These are phyloP conservation scores for Dysidea cf. avara DNA, from an alignment of 37 sponge, comb jelly and placozoan species.

Conservation along the genomic window DNA sequence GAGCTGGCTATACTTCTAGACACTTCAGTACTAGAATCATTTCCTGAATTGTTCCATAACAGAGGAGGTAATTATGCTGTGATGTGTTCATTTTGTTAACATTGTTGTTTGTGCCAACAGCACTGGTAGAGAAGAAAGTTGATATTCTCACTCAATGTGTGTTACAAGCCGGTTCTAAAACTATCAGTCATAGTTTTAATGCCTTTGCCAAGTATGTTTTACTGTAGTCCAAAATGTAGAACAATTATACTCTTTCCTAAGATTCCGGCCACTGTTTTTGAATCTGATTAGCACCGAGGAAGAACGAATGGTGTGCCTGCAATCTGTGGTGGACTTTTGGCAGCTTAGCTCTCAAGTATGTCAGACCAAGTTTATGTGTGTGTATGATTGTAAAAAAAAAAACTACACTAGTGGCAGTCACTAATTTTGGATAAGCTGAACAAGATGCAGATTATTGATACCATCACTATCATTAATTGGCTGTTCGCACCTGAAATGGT, in stretches of 20 bases:
- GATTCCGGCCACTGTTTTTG: constrained; percentile 68
- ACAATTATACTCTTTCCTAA: background rate
- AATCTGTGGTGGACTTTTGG: constrained; percentile 63
- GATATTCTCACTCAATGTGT: constrained; percentile 83
- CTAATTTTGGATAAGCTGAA: constrained; percentile 75
- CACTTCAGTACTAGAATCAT: background rate
- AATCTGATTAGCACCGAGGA: constrained; percentile 48
- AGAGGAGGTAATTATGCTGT: constrained; percentile 15
- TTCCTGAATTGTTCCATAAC: constrained; percentile 25
- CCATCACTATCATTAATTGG: constrained; percentile 52
- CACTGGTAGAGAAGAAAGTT: constrained; percentile 50
- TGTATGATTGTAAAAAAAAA: too few species aligned
- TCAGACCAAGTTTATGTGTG: too few species aligned
- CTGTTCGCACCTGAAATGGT: constrained; percentile 36
- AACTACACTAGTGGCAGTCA: constrained; percentile 57
- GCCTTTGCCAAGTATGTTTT: constrained; percentile 75
- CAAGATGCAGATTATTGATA: constrained; percentile 66
- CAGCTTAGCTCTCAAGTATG: constrained; percentile 56
- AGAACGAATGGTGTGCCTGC: constrained; percentile 44
- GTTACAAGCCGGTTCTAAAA: constrained; percentile 77
- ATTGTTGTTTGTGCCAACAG: background rate
- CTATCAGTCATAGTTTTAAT: constrained; percentile 79
- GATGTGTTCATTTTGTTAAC: background rate
- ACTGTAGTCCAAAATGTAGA: too few species aligned
- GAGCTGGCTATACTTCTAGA: background rate